Percentiles rank a stretch among this genome's conserved stretches.
Conservation (phyloP, 2,888 invertebrate genomes). For the Glyphotaelius pellucidus region DNA sequence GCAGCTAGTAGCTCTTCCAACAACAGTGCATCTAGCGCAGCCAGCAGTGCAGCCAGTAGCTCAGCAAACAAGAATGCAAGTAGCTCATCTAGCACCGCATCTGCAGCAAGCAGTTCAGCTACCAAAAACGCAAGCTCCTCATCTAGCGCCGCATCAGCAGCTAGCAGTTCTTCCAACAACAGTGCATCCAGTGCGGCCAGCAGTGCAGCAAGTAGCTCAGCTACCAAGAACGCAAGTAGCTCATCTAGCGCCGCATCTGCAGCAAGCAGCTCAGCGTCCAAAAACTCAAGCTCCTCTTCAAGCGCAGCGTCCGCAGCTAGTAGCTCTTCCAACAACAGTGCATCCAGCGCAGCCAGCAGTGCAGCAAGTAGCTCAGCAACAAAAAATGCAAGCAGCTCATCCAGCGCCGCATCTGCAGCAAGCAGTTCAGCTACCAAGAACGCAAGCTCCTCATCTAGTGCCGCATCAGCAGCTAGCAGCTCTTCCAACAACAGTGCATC, state of each 20-base stretch:
- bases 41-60: not conserved
- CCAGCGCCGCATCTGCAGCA: too few relatives aligned
- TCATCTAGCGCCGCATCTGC: not conserved
- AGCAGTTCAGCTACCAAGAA: not conserved
- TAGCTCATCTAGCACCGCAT: not conserved
- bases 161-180: too few relatives aligned
- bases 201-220: too few relatives aligned
- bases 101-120: not conserved
- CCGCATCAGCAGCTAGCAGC: not conserved
- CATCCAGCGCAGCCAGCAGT: slow-evolving; percentile 3
- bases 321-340: not conserved
- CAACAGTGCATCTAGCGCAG: too few relatives aligned
- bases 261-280: not conserved
- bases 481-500: not conserved
- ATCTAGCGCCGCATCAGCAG: not conserved
- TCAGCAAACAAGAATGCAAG: not conserved
- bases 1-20: too few relatives aligned
- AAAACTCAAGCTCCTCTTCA: not conserved
- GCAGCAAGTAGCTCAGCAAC: too few relatives aligned
- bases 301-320: not conserved
- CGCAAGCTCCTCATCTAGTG: not conserved
- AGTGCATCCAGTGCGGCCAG: too few relatives aligned
- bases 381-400: too few relatives aligned
- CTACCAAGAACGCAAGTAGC: not conserved
- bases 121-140: not conserved